Base-by-base conservation (phyloP, 2,888 invertebrate species). In the Trichopria drosophilae region DNA sequence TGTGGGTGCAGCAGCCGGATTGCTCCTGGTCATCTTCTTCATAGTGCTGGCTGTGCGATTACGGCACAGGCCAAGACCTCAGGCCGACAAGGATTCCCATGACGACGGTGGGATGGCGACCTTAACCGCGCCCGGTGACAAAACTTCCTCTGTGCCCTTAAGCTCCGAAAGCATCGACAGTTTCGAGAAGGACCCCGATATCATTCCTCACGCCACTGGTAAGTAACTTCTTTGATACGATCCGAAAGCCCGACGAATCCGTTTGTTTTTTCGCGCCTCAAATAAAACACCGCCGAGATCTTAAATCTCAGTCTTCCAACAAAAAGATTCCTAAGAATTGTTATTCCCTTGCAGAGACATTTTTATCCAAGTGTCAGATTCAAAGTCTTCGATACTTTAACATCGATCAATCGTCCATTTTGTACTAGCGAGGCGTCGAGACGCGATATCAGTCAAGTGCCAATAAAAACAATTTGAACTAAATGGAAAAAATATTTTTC, bases 101-200 rank as follows among this genome's bases (percentile, higher is more conserved):
- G 72, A 72, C 64, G 70, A 71, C 59, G 69, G 71, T 10, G 71
- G 71, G 24, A 70, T 70, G 71, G 67, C 71, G 31, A 70, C 69
- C 41, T 66, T 70, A 24, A 69, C 69, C 18, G 66, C 69, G 34
- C 67, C 69, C 43, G 64, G 57, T 46, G 72, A 72, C 64, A 72
- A 73, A 59, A 69, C 72, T 34, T 66, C 71, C 39, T 66, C 67
- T 44, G 55, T 72, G 47, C 73, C 73, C 23, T 60, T 69, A 44
- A 72, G 62, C 52, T 62, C 71, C 45, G 72, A 69, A 57, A 71
- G 72, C 62, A 68, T 71, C 57, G 73, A 73, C 59, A 72, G 72
- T 62, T 73, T 73, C 58, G 71, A 73, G 57, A 73, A 73, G 67
- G 69, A 73, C 59, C 73, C 73, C 6, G 73, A 73, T 55, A 73